These are phyloP conservation scores for Drosophila meridiana DNA, from an alignment of 2,888 invertebrate species.

Conservation along the genomic window DNA sequence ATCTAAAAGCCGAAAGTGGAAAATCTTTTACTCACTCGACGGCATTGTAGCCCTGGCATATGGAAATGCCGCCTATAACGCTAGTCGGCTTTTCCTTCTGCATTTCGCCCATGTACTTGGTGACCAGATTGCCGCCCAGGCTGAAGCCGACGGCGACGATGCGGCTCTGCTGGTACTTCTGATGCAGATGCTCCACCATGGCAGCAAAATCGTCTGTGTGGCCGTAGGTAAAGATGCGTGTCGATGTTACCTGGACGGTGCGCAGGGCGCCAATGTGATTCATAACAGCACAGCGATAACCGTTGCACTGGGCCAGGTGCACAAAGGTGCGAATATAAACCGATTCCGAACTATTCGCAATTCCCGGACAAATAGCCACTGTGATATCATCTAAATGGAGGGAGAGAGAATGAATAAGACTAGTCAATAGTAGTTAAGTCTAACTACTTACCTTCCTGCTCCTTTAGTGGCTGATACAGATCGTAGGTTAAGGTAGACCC, in stretches of 20 bases:
- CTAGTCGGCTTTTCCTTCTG: slow-evolving; percentile 88
- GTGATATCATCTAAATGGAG: slow-evolving; percentile 91
- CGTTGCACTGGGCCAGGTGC: slow-evolving; percentile 95
- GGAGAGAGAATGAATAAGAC: neutral
- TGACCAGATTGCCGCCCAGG: slow-evolving; percentile 96
- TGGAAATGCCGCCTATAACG: slow-evolving; percentile 95
- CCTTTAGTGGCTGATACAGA: slow-evolving; percentile 92
- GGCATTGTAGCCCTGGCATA: slow-evolving; percentile 97
- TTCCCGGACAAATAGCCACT: slow-evolving; percentile 95
- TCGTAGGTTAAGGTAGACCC: slow-evolving; percentile 97
- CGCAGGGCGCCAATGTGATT: slow-evolving; percentile 96
- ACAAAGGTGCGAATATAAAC: slow-evolving; percentile 97
- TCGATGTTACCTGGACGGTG: slow-evolving; percentile 93
- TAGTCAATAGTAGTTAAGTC: neutral
- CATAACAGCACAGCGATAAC: slow-evolving; percentile 95
- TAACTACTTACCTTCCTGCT: slow-evolving; percentile 60
- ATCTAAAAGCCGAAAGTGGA: no score
- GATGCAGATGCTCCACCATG: slow-evolving; percentile 91
- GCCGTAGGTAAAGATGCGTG: slow-evolving; percentile 96
- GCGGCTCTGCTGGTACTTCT: slow-evolving; percentile 91
- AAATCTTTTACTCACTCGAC: slow-evolving; percentile 89
- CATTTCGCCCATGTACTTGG: slow-evolving; percentile 95
- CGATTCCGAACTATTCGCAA: slow-evolving; percentile 97
- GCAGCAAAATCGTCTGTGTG: slow-evolving; percentile 94
- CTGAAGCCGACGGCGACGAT: slow-evolving; percentile 96